Evolutionary conservation across 1,140 invertebrate species (phyloP), one percentile per base, ranked within the genome.

Genomic region (Marisa cornuarietis): DNA sequence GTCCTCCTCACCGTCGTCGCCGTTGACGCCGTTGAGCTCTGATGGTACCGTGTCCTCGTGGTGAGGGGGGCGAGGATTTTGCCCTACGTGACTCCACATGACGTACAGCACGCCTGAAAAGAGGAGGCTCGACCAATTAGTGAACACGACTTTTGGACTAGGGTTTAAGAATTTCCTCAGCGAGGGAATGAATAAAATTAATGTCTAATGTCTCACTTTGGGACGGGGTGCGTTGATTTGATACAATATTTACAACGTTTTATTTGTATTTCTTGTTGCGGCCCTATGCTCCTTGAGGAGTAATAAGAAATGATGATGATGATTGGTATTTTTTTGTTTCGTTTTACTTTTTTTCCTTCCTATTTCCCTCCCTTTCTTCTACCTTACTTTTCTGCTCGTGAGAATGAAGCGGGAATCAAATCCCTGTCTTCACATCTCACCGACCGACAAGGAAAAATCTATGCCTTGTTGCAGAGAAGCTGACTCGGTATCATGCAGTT

Each of bases 41-140:
- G 54, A 58, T 18, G 76, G 5, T 20, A 77, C 49, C 13, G 76
- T 66, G 2, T 77, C 76, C 24, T 68, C 76, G 76, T 54, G 42
- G 9, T 0, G 71, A 51, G 31, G 62, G 8, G 63, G 24, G 20
- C 61, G 54, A 22, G 79, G 76, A 24, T 73, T 66, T 16, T 78
- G 77, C 16, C 85, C 85, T 8, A 87, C 82, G 63, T 87, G 86
- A 42, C 77, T 78, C 86, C 86, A 87, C 86, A 87, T 87, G 0
- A 85, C 79, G 58, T 85, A 87, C 61, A 87, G 69, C 49, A 87
- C 81, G 63, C 84, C 86, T 87, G 76, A 16, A 71, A 68, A 72
- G 31, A 31, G 31, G 6, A 42, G 31, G 31, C 31, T 42, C 49
- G 49, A 49, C 73, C 22, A 73, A 73, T 6, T 51, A 73, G 8